Base-by-base conservation (phyloP, 2,113 vertebrate genomes). In the Amazona guildingii region DNA sequence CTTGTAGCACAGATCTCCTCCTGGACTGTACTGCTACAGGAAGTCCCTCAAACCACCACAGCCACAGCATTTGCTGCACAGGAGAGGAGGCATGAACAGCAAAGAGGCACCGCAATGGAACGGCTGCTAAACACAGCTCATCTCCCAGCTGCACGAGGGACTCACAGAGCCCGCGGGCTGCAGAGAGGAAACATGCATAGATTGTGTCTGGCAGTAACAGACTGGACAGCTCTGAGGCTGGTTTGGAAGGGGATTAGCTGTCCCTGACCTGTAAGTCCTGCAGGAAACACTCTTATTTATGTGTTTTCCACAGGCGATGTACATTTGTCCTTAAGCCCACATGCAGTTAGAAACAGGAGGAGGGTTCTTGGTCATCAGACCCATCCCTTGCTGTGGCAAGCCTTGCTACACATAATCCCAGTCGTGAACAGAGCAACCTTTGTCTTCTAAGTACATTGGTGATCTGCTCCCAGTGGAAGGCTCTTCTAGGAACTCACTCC, bases 41-140 rank as follows among this genome's bases (percentile, higher is more conserved):
- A 73, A 57, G 46, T 8, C 41, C 49, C 70, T 80, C 63, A 59
- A 44, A 76, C 15, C n/a, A 76, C 52, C 44, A 87, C 27, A 66
- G 72, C 17, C 6, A 6, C 55, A 11, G 25, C 21, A 15, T 51
- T 49, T 35, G 59, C 74, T 46, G 23, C 1, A 0, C 1, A 43
- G 29, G 10, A 48, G 27, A 73, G 2, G 17, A 55, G 68, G 48
- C 2, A 0, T 0, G 0, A 82, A 44, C 1, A 1, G 13, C 1
- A 1, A 70, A 67, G 74, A 80, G 37, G 43, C 52, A 37, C 7
- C 0, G 0, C 64, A 51, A 57, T 13, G 64, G 59, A 67, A 74
- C 0, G 0, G 33, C 88, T 59, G 54, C 75, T 76, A 31, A 94
- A 41, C 20, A 27, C 48, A 43, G 64, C 51, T 75, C 11, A 7